Evolutionary conservation across 2,797 vertebrate species (phyloP).

Genomic region (Fundulus diaphanus): DNA sequence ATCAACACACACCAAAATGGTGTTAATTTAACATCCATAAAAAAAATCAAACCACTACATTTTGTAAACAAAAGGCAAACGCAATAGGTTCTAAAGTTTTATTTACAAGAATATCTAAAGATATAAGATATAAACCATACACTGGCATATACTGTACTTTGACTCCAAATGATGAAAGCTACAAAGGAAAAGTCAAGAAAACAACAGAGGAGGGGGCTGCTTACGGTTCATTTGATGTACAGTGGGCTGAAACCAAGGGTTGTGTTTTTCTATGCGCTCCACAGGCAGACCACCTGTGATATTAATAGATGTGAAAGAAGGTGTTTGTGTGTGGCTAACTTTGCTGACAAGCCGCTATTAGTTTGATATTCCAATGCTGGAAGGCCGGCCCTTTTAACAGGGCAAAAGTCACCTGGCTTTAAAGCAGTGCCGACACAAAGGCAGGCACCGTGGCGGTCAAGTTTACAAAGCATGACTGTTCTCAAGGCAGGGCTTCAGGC

Average conservation of each 20-base stretch:
- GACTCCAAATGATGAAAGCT: background rate
- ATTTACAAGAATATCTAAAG: background rate
- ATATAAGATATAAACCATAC: background rate
- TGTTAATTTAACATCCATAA: background rate
- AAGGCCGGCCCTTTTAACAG: slow-evolving; percentile 49
- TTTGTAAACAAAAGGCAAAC: background rate
- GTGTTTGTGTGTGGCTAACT: slow-evolving; percentile 49
- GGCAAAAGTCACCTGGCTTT: slow-evolving; percentile 48
- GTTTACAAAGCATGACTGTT: slow-evolving; percentile 67
- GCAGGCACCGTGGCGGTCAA: slow-evolving; percentile 57
- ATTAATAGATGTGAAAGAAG: slow-evolving; percentile 85
- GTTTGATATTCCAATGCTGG: slow-evolving; percentile 70
- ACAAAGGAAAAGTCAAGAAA: slow-evolving; percentile 47
- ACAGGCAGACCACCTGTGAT: slow-evolving; percentile 86
- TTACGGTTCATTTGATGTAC: slow-evolving; percentile 84
- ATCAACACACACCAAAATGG: background rate
- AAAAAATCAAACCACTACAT: background rate
- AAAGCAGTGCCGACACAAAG: slow-evolving; percentile 57
- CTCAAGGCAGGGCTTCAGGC: slow-evolving; percentile 57
- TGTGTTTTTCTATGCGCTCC: slow-evolving; percentile 83
- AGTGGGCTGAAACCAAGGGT: slow-evolving; percentile 82
- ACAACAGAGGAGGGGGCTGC: slow-evolving; percentile 58
- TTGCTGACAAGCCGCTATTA: slow-evolving; percentile 56
- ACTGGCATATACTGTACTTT: too few species aligned
- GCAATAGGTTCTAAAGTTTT: background rate